Evolutionary conservation across 2,888 invertebrate species (phyloP).

Genomic region (Drosophila lutescens): DNA sequence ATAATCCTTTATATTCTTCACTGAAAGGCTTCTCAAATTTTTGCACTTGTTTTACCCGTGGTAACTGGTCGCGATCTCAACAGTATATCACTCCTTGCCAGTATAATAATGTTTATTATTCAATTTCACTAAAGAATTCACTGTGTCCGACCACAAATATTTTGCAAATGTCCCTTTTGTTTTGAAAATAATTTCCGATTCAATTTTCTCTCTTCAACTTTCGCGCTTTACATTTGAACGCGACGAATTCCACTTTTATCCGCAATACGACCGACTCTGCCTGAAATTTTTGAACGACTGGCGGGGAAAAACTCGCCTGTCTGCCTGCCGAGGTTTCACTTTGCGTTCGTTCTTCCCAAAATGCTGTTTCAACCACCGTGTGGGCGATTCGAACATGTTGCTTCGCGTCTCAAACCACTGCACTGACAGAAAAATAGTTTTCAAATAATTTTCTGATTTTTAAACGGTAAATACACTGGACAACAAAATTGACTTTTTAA

Average conservation of each 20-base stretch:
- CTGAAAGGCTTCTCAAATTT: too few species aligned
- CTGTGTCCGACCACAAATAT: too few species aligned
- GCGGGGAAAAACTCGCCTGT: background rate
- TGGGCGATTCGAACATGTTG: slow-evolving; percentile 1
- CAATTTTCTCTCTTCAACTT: background rate
- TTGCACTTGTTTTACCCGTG: too few species aligned
- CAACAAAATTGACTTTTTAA: too few species aligned
- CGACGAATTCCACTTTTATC: background rate
- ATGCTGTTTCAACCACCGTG: slow-evolving; percentile 3
- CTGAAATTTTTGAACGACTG: slow-evolving; percentile 6
- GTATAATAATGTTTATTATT: too few species aligned
- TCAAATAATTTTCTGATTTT: background rate
- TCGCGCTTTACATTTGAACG: slow-evolving; percentile 3
- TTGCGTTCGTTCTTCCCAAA: background rate
- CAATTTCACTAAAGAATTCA: too few species aligned
- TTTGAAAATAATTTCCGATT: background rate
- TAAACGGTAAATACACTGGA: too few species aligned
- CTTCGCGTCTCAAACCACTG: background rate
- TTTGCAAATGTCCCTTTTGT: too few species aligned
- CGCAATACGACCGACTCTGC: slow-evolving; percentile 8
- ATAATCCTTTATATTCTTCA: too few species aligned
- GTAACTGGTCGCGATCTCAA: too few species aligned
- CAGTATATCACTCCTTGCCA: too few species aligned
- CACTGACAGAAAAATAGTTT: background rate
- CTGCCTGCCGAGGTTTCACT: background rate